Conservation (phyloP, 2,113 vertebrate genomes). For the Delphinus delphis region DNA sequence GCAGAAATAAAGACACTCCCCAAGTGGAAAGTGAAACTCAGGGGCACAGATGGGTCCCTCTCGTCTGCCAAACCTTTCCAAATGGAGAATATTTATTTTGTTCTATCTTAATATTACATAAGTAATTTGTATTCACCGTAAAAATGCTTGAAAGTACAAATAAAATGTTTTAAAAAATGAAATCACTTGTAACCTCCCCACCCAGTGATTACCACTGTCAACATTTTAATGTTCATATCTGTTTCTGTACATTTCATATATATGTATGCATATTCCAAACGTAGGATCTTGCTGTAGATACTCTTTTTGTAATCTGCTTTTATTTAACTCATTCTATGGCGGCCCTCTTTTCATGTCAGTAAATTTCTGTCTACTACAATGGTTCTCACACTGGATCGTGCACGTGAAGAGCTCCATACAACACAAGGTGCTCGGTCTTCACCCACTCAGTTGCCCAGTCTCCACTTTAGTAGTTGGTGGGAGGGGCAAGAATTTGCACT, state of each 20-base stretch:
- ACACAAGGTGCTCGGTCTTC: neutral
- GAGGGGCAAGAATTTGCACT: neutral
- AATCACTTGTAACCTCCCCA: neutral
- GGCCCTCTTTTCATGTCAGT: neutral
- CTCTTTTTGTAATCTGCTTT: neutral
- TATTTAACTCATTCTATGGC: neutral
- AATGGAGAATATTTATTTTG: neutral
- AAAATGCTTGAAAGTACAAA: neutral
- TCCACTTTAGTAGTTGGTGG: neutral
- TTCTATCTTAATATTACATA: neutral
- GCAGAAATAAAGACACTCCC: neutral
- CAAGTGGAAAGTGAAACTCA: neutral
- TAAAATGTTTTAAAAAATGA: neutral
- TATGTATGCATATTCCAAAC: neutral
- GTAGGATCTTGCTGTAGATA: neutral
- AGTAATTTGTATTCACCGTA: neutral
- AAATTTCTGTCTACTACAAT: neutral
- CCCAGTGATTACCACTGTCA: neutral
- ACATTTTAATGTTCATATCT: neutral
- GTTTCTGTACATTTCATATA: neutral
- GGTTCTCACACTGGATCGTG: neutral
- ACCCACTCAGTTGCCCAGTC: neutral
- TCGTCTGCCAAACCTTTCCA: neutral
- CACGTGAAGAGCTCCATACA: neutral
- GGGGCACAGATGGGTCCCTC: neutral